Conservation (phyloP, 1,140 invertebrate species). For the Aphelenchoides besseyi region DNA sequence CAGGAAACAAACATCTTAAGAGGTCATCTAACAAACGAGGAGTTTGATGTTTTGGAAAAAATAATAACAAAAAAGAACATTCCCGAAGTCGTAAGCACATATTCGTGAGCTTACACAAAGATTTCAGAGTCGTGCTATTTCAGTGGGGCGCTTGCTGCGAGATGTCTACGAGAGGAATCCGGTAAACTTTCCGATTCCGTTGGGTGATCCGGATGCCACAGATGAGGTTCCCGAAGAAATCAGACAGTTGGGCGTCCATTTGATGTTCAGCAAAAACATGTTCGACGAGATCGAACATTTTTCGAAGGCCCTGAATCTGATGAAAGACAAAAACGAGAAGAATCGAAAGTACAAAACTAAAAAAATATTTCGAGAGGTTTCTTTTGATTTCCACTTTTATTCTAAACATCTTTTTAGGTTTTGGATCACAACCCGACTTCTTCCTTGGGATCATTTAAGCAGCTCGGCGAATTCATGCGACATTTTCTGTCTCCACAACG, state of each 20-base stretch:
- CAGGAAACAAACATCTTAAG: slow-evolving; percentile 38
- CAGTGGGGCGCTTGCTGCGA: slow-evolving; percentile 36
- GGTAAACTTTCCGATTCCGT: slow-evolving; percentile 34
- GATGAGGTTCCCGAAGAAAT: slow-evolving; percentile 34
- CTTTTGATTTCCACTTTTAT: too few species aligned
- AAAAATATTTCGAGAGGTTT: too few species aligned
- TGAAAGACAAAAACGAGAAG: too few species aligned
- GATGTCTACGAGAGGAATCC: slow-evolving; percentile 34
- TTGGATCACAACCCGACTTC: too few species aligned
- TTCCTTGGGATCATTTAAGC: too few species aligned
- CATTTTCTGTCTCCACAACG: too few species aligned
- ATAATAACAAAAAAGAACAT: slow-evolving; percentile 28
- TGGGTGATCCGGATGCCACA: slow-evolving; percentile 27
- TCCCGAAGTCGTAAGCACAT: slow-evolving; percentile 13
- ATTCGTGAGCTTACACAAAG: too few species aligned
- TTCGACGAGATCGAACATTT: slow-evolving; percentile 4
- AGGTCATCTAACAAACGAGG: slow-evolving; percentile 26
- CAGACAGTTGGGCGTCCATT: slow-evolving; percentile 30
- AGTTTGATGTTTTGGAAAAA: slow-evolving; percentile 30
- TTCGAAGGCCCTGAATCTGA: neutral
- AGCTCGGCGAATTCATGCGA: too few species aligned
- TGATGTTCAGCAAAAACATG: slow-evolving; percentile 18
- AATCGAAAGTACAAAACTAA: too few species aligned
- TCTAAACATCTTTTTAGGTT: too few species aligned
- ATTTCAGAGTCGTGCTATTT: slow-evolving; percentile 35